phyloP scores from a whole-genome alignment of 64 coral and sea anemone genomes.

The Montipora capricornis region DNA sequence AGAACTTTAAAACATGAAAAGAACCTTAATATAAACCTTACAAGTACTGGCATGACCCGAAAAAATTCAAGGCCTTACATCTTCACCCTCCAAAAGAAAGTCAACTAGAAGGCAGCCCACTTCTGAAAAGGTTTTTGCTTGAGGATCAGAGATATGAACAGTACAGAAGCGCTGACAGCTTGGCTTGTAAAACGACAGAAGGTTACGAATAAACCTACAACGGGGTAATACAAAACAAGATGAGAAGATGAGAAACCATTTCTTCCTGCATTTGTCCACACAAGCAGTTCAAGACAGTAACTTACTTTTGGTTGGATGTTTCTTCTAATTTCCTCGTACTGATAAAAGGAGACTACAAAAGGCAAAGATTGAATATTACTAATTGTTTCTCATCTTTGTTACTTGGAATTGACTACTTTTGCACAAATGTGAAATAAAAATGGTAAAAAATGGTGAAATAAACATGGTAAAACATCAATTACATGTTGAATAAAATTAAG shows the following conservation, averaged over 20 bases:
- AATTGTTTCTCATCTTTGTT: neutral
- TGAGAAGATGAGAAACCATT: constrained; percentile 34
- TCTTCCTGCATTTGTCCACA: too few relatives aligned
- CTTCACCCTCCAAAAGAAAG: constrained; percentile 82
- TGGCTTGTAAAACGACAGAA: constrained; percentile 94
- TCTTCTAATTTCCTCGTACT: constrained; percentile 72
- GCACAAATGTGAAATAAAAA: too few relatives aligned
- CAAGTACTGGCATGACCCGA: too few relatives aligned
- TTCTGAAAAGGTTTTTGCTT: constrained; percentile 81
- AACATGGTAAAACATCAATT: too few relatives aligned
- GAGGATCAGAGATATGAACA: constrained; percentile 74
- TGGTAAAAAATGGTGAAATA: too few relatives aligned
- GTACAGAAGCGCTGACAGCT: constrained; percentile 86
- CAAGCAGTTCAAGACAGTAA: neutral
- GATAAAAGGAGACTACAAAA: constrained; percentile 61
- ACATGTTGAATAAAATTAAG: too few relatives aligned
- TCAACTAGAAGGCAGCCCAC: constrained; percentile 85
- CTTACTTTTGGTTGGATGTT: constrained; percentile 61
- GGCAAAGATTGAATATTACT: neutral
- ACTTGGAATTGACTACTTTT: too few relatives aligned
- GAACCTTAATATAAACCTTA: too few relatives aligned
- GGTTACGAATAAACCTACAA: constrained; percentile 89
- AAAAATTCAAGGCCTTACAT: constrained; percentile 29
- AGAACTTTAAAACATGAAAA: too few relatives aligned
- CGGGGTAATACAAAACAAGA: constrained; percentile 55